Evolutionary conservation across 2,113 vertebrate species (phyloP), one percentile per base, ranked within the genome.

Genomic region (Hylia prasina): DNA sequence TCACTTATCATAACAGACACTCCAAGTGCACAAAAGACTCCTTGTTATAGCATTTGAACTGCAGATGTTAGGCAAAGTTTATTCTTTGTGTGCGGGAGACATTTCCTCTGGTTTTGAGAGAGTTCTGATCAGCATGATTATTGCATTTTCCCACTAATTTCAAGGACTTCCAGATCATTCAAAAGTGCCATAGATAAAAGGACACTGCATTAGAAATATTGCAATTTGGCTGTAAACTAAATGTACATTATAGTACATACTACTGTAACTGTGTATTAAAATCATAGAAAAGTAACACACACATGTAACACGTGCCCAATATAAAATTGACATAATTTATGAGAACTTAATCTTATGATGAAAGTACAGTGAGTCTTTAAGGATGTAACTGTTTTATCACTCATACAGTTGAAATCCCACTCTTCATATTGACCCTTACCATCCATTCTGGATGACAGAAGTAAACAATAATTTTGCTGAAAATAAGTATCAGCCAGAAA

Each of bases 381-480:
- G 33, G 19, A 90, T 64, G 56, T 87, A 81, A 93, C 92, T 92
- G 24, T 80, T 92, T 95, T 95, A 92, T 69, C 44, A 70, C 22
- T 95, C 57, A 70, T 27, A 50, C 6, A 87, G 56, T 83, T 96
- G 78, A 93, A 86, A 89, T 73, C 60, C 28, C 17, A 84, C 17
- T 87, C 22, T 95, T 91, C 87, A 90, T 93, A 90, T 10, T 92
- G 61, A 95, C 79, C 48, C 42, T 91, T 92, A 48, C 13, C 44
- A 76, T 54, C 81, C 48, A 88, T 81, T 97, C 73, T 80, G 21
- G 69, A 97, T 93, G 61, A 44, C 42, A 64, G 60, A 28, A 71
- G 11, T 21, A 78, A 97, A 82, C 11, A 92, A n/a, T 65, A 83
- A 94, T 95, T 96, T 96, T 92, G 58, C 44, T 93, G 90, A 65